Conservation (phyloP, 2,113 vertebrate genomes). For the Pterocles gutturalis region DNA sequence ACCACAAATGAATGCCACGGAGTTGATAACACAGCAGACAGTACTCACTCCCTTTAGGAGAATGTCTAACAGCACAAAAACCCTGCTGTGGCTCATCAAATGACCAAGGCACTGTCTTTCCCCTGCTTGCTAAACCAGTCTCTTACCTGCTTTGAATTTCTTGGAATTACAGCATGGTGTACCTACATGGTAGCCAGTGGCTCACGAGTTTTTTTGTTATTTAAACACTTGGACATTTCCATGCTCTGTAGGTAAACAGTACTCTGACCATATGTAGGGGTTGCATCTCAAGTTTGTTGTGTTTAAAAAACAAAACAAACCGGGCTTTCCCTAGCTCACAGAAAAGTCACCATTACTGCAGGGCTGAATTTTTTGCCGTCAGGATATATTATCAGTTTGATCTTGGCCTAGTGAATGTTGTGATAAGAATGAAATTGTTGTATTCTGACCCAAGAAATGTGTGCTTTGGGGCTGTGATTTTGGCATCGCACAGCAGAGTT, state of each 20-base stretch:
- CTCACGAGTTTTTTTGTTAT: neutral
- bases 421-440: neutral
- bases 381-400: neutral
- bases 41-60: neutral
- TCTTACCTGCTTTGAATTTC: neutral
- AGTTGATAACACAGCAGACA: neutral
- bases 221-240: neutral
- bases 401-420: neutral
- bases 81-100: rapidly evolving
- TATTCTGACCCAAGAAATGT: neutral
- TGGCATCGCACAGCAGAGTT: neutral
- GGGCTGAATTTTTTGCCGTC: neutral
- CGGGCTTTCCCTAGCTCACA: neutral
- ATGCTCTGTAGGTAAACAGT: neutral
- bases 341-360: neutral
- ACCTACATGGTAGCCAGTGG: neutral
- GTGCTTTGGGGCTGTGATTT: neutral
- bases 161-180: rapidly evolving
- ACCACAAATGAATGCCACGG: neutral
- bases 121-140: neutral
- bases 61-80: neutral
- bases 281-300: neutral
- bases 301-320: neutral
- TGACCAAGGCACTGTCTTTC: neutral
- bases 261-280: neutral